A percentile compares a stretch with the other conserved stretches of the same genome.
These are phyloP conservation scores for Pyrocephalus nanus DNA, from an alignment of 2,797 vertebrate species.

Conservation along the genomic window DNA sequence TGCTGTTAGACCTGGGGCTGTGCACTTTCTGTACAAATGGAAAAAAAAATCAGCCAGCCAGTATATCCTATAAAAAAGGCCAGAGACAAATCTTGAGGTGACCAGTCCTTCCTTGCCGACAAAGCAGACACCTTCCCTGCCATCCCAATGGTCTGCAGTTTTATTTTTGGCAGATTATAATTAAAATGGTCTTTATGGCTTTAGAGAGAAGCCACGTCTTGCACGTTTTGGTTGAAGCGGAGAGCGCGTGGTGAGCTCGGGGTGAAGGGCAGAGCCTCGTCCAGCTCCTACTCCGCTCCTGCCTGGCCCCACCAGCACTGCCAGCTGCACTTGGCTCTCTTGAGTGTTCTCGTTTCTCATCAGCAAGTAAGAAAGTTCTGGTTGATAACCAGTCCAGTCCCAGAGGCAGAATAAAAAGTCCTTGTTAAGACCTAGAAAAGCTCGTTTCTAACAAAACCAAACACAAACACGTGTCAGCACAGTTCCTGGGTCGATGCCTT, in stretches of 20 bases:
- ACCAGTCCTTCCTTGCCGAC: not conserved
- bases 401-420: slow-evolving; percentile 42
- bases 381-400: slow-evolving; percentile 6
- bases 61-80: not conserved
- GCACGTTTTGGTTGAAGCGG: not conserved
- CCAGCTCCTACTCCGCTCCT: not conserved
- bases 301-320: not conserved
- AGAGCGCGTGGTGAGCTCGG: not conserved
- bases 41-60: not conserved
- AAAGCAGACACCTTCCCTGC: not conserved
- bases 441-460: slow-evolving; percentile 26
- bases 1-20: not conserved
- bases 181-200: slow-evolving; percentile 26
- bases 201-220: slow-evolving; percentile 16
- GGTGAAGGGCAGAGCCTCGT: not conserved
- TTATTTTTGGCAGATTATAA: slow-evolving; percentile 40
- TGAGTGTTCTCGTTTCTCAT: not conserved
- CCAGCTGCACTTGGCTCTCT: not conserved
- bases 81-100: not conserved
- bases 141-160: not conserved
- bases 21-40: not conserved
- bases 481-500: not conserved
- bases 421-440: slow-evolving; percentile 27
- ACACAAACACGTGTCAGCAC: not conserved
- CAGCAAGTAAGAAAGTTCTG: not conserved